Conservation (phyloP, 92 coral and sea anemone genomes). For the Parazoanthus atlanticus region DNA sequence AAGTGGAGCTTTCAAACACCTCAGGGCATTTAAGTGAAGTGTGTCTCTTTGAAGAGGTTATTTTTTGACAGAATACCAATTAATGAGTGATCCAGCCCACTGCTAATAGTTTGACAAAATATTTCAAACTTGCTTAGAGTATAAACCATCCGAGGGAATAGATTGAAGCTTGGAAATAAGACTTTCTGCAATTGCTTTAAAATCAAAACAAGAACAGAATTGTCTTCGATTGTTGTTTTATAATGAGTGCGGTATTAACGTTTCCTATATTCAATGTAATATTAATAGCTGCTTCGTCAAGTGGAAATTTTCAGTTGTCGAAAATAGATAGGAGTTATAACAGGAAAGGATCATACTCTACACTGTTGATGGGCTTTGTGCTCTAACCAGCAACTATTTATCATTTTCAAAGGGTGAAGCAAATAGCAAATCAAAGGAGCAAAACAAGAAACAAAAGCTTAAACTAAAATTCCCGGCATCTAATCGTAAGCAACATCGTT, state of each 20-base stretch:
- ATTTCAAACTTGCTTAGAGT: not conserved
- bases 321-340: too few species aligned
- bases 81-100: not conserved
- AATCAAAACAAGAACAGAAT: not conserved
- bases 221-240: not conserved
- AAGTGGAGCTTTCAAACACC: not conserved
- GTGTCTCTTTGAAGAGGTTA: not conserved
- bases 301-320: not conserved
- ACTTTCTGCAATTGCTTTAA: not conserved
- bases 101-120: too few species aligned
- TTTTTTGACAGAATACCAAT: not conserved
- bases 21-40: not conserved
- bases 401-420: not conserved
- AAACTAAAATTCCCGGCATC: not conserved
- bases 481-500: not conserved
- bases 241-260: too few species aligned
- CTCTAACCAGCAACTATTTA: not conserved
- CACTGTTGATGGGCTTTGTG: not conserved
- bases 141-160: too few species aligned
- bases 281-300: not conserved
- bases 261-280: too few species aligned
- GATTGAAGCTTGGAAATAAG: not conserved
- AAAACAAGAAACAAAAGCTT: not conserved
- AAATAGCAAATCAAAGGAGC: not conserved
- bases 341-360: not conserved